These are phyloP conservation scores for Apotomis betuletana DNA, from an alignment of 2,888 invertebrate species.

Conservation along the genomic window DNA sequence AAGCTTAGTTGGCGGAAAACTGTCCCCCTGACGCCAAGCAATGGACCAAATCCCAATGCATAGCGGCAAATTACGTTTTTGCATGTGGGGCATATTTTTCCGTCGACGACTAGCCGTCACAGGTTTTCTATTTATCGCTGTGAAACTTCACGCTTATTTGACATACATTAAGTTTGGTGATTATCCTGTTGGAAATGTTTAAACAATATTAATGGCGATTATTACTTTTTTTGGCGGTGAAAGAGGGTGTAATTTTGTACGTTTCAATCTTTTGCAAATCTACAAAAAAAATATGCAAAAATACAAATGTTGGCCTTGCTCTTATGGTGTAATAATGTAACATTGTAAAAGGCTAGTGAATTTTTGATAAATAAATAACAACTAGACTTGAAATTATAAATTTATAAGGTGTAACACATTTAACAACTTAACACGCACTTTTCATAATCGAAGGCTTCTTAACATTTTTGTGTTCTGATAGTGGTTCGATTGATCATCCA, in stretches of 20 bases:
- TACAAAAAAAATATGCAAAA: slow-evolving; percentile 50
- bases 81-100: no score
- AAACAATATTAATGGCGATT: slow-evolving; percentile 2
- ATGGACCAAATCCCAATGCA: no score
- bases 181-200: neutral
- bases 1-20: neutral
- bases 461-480: slow-evolving; percentile 39
- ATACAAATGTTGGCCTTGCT: slow-evolving; percentile 70
- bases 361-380: slow-evolving; percentile 81
- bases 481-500: slow-evolving; percentile 37
- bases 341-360: slow-evolving; percentile 83
- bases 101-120: no score
- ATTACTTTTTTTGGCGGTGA: slow-evolving; percentile 23
- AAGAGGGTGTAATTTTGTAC: slow-evolving; percentile 43
- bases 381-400: slow-evolving; percentile 77
- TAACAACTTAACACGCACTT: slow-evolving; percentile 53
- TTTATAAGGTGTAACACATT: slow-evolving; percentile 67
- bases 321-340: slow-evolving; percentile 74
- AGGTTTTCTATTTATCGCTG: slow-evolving; percentile 4
- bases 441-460: slow-evolving; percentile 51
- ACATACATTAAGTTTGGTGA: neutral
- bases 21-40: no score
- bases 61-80: no score
- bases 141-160: slow-evolving; percentile 4
- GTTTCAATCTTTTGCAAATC: slow-evolving; percentile 59